phyloP scores from a whole-genome alignment of 2,797 vertebrate species.

The Thripadectes ignobilis region DNA sequence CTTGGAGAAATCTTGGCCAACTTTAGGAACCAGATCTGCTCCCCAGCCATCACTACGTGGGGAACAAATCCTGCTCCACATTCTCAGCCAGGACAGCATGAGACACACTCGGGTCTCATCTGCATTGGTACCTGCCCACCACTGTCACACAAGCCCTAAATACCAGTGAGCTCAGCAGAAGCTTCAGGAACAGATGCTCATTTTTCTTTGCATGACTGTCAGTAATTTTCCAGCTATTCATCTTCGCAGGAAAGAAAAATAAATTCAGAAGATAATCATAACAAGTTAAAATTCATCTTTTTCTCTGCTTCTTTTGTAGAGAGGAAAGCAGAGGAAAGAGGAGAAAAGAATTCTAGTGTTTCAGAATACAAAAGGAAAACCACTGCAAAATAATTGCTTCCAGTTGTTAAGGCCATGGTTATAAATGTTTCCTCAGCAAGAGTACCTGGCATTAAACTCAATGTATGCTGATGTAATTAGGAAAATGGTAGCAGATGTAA shows the following conservation, averaged over 20 bases:
- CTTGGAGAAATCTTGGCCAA: neutral
- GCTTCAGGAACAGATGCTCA: neutral
- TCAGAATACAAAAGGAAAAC: conserved; percentile 17
- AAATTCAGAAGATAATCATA: neutral
- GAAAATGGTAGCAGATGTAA: neutral
- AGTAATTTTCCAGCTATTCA: conserved; percentile 17
- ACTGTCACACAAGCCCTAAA: neutral
- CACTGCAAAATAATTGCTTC: conserved; percentile 12
- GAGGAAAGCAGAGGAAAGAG: neutral
- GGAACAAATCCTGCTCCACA: neutral
- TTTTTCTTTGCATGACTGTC: neutral
- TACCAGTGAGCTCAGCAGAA: neutral
- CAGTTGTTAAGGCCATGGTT: neutral
- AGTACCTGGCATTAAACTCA: conserved; percentile 18
- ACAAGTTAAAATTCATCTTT: neutral
- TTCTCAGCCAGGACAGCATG: neutral
- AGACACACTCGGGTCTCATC: neutral
- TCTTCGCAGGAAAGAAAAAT: neutral
- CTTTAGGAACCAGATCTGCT: neutral
- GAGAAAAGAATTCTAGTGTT: neutral
- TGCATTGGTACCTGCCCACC: neutral
- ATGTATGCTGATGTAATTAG: conserved; percentile 30
- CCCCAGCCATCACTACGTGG: neutral
- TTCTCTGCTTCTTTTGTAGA: neutral
- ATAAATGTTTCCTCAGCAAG: neutral